These are phyloP conservation scores for Erinaceus europaeus DNA, from an alignment of 2,113 vertebrate species.

Conservation along the genomic window DNA sequence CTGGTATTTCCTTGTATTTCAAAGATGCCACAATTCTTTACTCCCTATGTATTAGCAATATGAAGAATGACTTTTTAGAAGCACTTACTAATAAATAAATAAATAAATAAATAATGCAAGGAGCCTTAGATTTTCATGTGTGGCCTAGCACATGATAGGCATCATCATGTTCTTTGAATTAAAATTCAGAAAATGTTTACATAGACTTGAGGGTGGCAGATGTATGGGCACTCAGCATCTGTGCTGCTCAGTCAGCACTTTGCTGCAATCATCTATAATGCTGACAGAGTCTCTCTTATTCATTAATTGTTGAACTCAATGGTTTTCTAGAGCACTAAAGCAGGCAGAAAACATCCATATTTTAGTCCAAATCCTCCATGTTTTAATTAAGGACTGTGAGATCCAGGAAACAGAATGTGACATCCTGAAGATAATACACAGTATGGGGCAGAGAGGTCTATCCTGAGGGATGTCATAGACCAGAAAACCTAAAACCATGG, in stretches of 20 bases:
- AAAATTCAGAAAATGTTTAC: neutral
- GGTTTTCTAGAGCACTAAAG: conserved; percentile 33
- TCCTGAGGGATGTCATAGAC: neutral
- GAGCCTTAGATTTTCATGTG: neutral
- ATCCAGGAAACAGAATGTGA: neutral
- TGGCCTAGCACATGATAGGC: neutral
- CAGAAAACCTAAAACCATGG: neutral
- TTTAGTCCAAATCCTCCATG: neutral
- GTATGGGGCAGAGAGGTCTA: neutral
- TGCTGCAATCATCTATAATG: neutral
- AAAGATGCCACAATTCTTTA: neutral
- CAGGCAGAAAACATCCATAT: conserved; percentile 25
- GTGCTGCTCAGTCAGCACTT: conserved; percentile 7
- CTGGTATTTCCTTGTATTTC: neutral
- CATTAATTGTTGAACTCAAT: conserved; percentile 33
- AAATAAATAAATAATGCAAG: neutral
- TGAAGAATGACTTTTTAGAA: neutral
- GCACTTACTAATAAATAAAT: neutral
- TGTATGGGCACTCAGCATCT: neutral
- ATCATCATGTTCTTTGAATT: neutral
- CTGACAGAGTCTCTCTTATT: conserved; percentile 26
- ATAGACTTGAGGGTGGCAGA: neutral
- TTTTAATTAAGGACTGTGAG: neutral
- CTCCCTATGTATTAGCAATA: neutral
- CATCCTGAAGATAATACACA: neutral